Percentiles rank a stretch among this genome's conserved stretches.
These are phyloP conservation scores for Tetramorium bicarinatum DNA, from an alignment of 2,888 invertebrate species.

Conservation along the genomic window DNA sequence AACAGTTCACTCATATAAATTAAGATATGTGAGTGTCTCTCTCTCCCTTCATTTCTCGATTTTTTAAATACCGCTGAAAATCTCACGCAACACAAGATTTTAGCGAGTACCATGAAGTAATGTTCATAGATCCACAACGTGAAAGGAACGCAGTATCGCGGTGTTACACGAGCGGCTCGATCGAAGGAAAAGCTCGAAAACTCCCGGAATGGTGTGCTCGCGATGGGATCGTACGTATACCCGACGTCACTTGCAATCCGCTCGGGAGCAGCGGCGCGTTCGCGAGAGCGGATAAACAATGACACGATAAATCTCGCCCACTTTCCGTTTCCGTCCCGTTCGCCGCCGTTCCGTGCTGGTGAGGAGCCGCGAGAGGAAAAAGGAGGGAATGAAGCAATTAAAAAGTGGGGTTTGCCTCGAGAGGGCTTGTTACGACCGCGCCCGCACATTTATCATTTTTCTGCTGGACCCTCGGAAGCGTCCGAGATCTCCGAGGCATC, in stretches of 20 bases:
- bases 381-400: constrained; percentile 68
- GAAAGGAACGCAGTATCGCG: constrained; percentile 27
- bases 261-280: constrained; percentile 74
- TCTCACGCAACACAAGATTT: neutral
- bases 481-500: constrained; percentile 60
- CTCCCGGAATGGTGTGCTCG: constrained; percentile 49
- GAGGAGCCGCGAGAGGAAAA: constrained; percentile 34
- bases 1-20: neutral
- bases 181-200: constrained; percentile 46
- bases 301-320: constrained; percentile 83
- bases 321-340: constrained; percentile 52
- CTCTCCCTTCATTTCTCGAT: neutral
- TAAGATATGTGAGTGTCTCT: neutral
- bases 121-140: constrained; percentile 3
- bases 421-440: constrained; percentile 83
- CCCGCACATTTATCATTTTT: constrained; percentile 84
- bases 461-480: constrained; percentile 73
- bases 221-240: constrained; percentile 55
- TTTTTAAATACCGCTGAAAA: neutral
- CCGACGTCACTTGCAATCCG: constrained; percentile 73
- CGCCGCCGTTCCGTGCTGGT: neutral
- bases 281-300: constrained; percentile 81
- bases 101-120: neutral
- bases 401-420: constrained; percentile 77
- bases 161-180: constrained; percentile 22